Percentiles rank a stretch among this genome's conserved stretches.
These are phyloP conservation scores for Monopis laevigella DNA, from an alignment of 2,888 invertebrate genomes.

Conservation along the genomic window DNA sequence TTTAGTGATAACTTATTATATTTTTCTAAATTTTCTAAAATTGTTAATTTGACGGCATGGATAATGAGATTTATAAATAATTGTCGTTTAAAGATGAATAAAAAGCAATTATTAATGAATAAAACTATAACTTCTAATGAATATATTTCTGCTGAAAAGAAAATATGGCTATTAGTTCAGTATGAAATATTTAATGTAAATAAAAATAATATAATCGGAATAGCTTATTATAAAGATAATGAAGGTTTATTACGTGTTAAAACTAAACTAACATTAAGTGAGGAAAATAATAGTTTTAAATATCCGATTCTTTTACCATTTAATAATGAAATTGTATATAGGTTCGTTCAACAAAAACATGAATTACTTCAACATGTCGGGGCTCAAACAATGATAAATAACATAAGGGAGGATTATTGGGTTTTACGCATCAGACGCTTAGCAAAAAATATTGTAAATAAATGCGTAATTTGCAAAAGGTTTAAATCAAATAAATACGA, in stretches of 20 bases:
- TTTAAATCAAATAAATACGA: slow-evolving; percentile 1
- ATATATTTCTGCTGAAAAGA: neutral
- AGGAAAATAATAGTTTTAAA: slow-evolving; percentile 2
- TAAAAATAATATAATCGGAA: neutral
- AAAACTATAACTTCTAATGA: neutral
- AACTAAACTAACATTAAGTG: slow-evolving; percentile 8
- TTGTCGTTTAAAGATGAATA: neutral
- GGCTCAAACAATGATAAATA: neutral
- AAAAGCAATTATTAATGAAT: neutral
- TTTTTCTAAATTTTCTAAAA: slow-evolving; percentile 9
- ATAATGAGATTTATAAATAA: slow-evolving; percentile 3
- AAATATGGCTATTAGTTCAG: neutral
- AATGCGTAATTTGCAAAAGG: slow-evolving; percentile 3
- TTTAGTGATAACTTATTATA: neutral
- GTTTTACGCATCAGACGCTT: too few relatives aligned
- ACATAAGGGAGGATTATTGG: neutral
- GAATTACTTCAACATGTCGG: slow-evolving; percentile 2
- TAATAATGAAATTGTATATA: slow-evolving; percentile 1
- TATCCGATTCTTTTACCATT: slow-evolving; percentile 9
- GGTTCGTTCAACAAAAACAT: slow-evolving; percentile 7
- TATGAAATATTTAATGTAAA: neutral
- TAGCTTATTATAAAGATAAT: neutral
- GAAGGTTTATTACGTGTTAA: slow-evolving; percentile 10
- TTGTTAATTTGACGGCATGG: slow-evolving; percentile 10
- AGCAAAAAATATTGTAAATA: neutral